Evolutionary conservation across 2,888 invertebrate genomes (phyloP).

Genomic region (Xestia ashworthii): DNA sequence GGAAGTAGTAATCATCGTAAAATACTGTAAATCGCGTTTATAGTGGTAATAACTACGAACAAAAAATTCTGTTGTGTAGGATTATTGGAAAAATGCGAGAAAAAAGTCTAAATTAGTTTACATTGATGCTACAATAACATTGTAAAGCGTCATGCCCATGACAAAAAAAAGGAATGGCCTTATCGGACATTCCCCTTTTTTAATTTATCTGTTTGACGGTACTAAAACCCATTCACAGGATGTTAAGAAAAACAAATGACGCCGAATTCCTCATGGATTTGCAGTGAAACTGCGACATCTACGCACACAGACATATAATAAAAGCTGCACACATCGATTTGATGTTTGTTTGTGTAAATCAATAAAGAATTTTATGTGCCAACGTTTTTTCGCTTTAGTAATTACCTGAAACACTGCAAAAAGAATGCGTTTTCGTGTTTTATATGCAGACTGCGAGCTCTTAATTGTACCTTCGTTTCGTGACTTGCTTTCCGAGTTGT

Average conservation of each 20-base stretch:
- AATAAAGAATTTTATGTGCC: conserved; percentile 74
- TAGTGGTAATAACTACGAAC: conserved; percentile 24
- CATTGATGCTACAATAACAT: neutral
- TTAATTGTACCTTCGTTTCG: conserved; percentile 85
- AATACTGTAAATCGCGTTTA: conserved; percentile 33
- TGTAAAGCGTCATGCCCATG: neutral
- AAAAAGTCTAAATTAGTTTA: neutral
- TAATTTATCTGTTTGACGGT: conserved; percentile 52
- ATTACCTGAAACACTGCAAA: conserved; percentile 75
- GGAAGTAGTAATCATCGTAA: conserved; percentile 45
- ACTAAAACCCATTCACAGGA: conserved; percentile 51
- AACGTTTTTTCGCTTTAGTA: conserved; percentile 72
- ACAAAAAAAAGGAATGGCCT: neutral
- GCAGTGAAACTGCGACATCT: conserved; percentile 36
- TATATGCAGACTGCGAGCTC: conserved; percentile 83
- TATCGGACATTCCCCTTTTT: conserved; percentile 46
- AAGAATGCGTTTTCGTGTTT: conserved; percentile 82
- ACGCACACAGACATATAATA: conserved; percentile 25
- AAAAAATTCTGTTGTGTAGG: neutral
- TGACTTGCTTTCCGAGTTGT: conserved; percentile 81
- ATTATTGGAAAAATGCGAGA: neutral
- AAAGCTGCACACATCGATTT: conserved; percentile 22
- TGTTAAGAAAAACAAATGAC: conserved; percentile 59
- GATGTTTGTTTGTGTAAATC: conserved; percentile 66
- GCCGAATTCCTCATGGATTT: conserved; percentile 44